phyloP scores from a whole-genome alignment of 2,888 invertebrate genomes.

The Byasa hedistus region DNA sequence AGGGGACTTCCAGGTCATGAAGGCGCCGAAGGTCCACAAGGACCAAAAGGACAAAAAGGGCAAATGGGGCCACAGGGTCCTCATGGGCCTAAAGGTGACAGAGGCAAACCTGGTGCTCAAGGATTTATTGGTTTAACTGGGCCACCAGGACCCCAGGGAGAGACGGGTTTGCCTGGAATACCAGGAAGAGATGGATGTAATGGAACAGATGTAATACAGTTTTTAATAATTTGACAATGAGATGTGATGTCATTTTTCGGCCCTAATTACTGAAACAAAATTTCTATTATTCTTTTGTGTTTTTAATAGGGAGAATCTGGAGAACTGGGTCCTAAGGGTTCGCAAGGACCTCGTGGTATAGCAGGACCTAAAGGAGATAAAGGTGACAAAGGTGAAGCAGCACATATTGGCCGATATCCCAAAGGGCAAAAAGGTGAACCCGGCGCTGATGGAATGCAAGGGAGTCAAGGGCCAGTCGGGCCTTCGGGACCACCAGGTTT shows the following conservation, averaged over 20 bases:
- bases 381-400: conserved; percentile 91
- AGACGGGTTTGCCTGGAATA: conserved; percentile 85
- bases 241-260: not conserved
- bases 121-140: conserved; percentile 84
- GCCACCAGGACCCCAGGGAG: conserved; percentile 84
- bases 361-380: conserved; percentile 83
- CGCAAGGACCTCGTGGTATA: conserved; percentile 87
- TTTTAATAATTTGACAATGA: not conserved
- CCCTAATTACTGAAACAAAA: not conserved
- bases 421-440: conserved; percentile 94
- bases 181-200: conserved; percentile 97
- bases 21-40: conserved; percentile 91
- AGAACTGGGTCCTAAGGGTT: conserved; percentile 83
- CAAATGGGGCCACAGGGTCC: conserved; percentile 90
- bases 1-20: conserved; percentile 89
- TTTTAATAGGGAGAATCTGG: conserved; percentile 86
- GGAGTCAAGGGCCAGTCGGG: conserved; percentile 83
- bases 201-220: conserved; percentile 90
- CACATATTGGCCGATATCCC: conserved; percentile 83
- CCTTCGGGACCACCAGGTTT: conserved; percentile 81
- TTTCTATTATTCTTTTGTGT: conserved; percentile 4
- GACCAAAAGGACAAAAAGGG: conserved; percentile 94
- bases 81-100: conserved; percentile 90
- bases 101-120: conserved; percentile 91
- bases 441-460: conserved; percentile 86